Evolutionary conservation across 2,113 vertebrate species (phyloP).

Genomic region (Ovis canadensis): DNA sequence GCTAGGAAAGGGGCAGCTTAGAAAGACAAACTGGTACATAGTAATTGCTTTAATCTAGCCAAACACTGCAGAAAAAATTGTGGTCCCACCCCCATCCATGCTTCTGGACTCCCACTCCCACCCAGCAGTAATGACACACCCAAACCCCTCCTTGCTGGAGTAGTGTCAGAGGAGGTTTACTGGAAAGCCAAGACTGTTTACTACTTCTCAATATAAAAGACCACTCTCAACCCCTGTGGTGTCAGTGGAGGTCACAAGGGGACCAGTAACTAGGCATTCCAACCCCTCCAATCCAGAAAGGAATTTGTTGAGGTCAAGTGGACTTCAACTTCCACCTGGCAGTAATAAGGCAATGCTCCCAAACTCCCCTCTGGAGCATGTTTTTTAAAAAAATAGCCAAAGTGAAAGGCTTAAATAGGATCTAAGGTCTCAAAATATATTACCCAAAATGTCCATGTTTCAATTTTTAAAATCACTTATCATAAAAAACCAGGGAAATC

Average conservation of each 20-base stretch:
- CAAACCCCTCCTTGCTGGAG: not conserved
- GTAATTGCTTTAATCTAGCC: not conserved
- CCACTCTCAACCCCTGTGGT: not conserved
- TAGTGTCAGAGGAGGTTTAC: not conserved
- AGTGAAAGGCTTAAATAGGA: not conserved
- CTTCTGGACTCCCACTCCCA: not conserved
- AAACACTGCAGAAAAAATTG: not conserved
- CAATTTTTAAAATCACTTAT: not conserved
- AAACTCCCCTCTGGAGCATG: not conserved
- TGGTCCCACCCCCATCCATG: not conserved
- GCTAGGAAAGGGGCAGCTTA: not conserved
- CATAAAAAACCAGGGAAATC: not conserved
- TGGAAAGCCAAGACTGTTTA: not conserved
- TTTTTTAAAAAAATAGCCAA: not conserved
- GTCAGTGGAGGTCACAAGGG: not conserved
- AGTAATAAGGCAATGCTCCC: not conserved
- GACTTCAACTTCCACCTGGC: not conserved
- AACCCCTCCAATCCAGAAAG: not conserved
- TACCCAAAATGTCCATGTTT: not conserved
- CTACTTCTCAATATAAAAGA: not conserved
- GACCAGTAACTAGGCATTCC: not conserved
- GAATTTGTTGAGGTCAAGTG: not conserved
- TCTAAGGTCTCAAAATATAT: not conserved
- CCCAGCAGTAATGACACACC: not conserved
- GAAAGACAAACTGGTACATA: not conserved